These are phyloP conservation scores for Mastomys natalensis DNA, from an alignment of 2,113 vertebrate species.

Conservation along the genomic window DNA sequence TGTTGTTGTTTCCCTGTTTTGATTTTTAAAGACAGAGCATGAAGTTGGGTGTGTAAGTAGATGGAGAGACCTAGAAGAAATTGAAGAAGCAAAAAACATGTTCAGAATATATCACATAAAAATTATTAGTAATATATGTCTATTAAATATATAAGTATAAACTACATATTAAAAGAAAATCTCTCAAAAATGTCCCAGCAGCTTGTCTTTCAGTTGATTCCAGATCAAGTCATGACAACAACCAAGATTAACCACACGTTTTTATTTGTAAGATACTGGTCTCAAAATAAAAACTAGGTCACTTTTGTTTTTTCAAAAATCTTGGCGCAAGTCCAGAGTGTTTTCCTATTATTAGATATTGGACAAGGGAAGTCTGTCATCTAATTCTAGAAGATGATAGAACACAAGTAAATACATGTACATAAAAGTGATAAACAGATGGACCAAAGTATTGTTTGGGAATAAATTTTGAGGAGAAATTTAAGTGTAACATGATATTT, in stretches of 20 bases:
- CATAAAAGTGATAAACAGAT: not conserved
- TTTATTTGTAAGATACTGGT: not conserved
- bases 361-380: not conserved
- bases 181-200: not conserved
- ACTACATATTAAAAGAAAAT: not conserved
- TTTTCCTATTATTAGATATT: not conserved
- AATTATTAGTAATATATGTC: too few species aligned
- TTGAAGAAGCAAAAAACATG: too few species aligned
- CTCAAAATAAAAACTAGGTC: not conserved
- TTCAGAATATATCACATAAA: too few species aligned
- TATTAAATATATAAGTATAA: too few species aligned
- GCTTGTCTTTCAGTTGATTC: not conserved
- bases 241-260: not conserved
- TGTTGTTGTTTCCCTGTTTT: too few species aligned
- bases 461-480: constrained; percentile 21
- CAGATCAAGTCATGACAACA: not conserved
- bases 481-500: not conserved
- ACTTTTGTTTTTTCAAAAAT: not conserved
- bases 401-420: not conserved
- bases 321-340: not conserved
- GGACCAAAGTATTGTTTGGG: not conserved
- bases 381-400: not conserved
- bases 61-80: not conserved
- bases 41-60: too few species aligned
- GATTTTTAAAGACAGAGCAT: too few species aligned